Conservation (phyloP, 2,888 invertebrate genomes). For the Caenorhabditis uteleia region DNA sequence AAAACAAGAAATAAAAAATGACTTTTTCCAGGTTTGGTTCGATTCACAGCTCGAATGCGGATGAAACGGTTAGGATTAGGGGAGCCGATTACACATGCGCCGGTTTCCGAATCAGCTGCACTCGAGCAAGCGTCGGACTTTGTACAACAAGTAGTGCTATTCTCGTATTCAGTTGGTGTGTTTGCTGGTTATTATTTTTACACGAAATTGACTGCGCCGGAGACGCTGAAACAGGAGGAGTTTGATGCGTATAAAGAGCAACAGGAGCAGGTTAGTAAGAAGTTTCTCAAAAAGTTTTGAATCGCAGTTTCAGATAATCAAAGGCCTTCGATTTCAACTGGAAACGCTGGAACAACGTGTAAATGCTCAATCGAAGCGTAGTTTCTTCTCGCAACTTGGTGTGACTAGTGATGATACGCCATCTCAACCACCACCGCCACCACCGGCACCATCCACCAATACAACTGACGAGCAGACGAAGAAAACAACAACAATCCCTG, state of each 20-base stretch:
- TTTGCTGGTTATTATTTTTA: conserved; percentile 63
- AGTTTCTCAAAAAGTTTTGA: not conserved
- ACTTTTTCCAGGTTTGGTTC: conserved; percentile 49
- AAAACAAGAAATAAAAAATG: too few relatives aligned
- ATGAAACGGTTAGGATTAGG: conserved; percentile 66
- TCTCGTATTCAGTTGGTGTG: conserved; percentile 63
- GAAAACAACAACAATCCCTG: not conserved
- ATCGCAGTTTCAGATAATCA: conserved; percentile 13
- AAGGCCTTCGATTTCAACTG: conserved; percentile 32
- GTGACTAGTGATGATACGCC: conserved; percentile 4
- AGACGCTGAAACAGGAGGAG: conserved; percentile 45
- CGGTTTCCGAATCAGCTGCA: conserved; percentile 62
- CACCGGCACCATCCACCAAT: not conserved
- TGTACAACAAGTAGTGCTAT: conserved; percentile 65
- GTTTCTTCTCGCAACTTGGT: conserved; percentile 25
- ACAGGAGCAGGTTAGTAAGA: conserved; percentile 21
- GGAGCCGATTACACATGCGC: conserved; percentile 45
- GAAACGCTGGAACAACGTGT: conserved; percentile 33
- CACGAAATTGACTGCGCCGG: conserved; percentile 52
- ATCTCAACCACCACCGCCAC: not conserved
- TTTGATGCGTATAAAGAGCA: conserved; percentile 44
- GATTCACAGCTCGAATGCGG: conserved; percentile 58
- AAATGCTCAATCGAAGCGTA: conserved; percentile 24
- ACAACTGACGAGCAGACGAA: not conserved
- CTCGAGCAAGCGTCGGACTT: conserved; percentile 68